Evolutionary conservation across 1,140 invertebrate genomes (phyloP), one percentile per base, ranked within the genome.

Genomic region (Apis dorsata): DNA sequence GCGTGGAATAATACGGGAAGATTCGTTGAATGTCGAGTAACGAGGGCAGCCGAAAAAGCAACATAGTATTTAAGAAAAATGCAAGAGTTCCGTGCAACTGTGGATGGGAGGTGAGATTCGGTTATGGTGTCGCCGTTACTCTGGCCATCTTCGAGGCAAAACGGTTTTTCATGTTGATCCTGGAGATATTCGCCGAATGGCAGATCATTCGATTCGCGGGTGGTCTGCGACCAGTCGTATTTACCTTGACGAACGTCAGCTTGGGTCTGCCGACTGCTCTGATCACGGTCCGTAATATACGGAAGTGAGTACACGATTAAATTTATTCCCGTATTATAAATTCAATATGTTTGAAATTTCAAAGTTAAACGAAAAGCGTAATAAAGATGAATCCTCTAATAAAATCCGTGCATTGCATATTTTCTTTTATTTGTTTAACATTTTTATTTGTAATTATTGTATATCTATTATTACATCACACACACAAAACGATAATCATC

Each of bases 221-320:
- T 19, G 93, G 90, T 57, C 76, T 90, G 2, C 82, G 78, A 76
- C 90, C 92, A 0, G 57, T 93, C 17, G 76, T 88, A 65, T 86
- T 93, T 19, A 91, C 88, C 24, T 89, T 93, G 28, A 24, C 88
- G 13, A 91, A 92, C 72, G 83, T 86, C 44, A 70, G 80, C 62
- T n/a, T 92, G 11, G 92, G 93, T n/a, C 83, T 93, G 34, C 90
- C 91, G 0, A 87, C 86, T n/a, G 91, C 92, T 24, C 68, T 93
- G 21, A 72, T 89, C 53, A 88, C 88, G 19, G 77, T 90, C 11
- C 91, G 90, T 76, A 85, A 77, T 0, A 89, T 92, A 87, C 90
- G 90, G 81, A 90, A 88, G 92, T 93, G 88, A 72, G 73, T 80
- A 28, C 11, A 19, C 21, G 1, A 19, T 62, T 15, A 8, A 28